Evolutionary conservation across 2,888 invertebrate species (phyloP).

Genomic region (Meteorus colon): DNA sequence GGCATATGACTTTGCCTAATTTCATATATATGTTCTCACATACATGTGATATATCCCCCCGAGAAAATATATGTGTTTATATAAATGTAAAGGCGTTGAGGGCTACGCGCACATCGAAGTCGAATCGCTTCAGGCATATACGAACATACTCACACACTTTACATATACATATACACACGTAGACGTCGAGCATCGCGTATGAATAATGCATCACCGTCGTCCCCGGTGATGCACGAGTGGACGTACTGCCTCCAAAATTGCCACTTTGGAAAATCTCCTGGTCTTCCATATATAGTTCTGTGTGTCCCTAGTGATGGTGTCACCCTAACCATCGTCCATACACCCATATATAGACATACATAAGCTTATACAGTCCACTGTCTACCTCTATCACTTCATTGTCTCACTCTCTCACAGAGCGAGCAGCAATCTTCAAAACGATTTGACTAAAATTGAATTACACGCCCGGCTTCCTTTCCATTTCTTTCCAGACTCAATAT

Average conservation of each 20-base stretch:
- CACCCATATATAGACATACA: constrained; percentile 13
- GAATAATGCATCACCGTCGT: constrained; percentile 41
- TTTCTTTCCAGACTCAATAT: not conserved
- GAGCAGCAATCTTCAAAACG: constrained; percentile 25
- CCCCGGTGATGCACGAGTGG: constrained; percentile 41
- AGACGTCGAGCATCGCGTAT: constrained; percentile 25
- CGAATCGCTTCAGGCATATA: not conserved
- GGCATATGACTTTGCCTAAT: not conserved
- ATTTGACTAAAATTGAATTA: constrained; percentile 36
- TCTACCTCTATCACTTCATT: constrained; percentile 25
- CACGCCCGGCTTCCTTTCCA: constrained; percentile 25
- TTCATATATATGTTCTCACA: not conserved
- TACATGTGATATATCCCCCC: not conserved
- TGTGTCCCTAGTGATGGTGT: constrained; percentile 7
- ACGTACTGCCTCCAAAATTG: constrained; percentile 42
- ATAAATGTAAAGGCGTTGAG: constrained; percentile 21
- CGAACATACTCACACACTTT: not conserved
- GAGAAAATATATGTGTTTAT: constrained; percentile 5
- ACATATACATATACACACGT: constrained; percentile 25
- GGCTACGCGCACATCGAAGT: not conserved
- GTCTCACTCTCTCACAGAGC: not conserved
- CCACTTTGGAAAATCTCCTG: constrained; percentile 43
- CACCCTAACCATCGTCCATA: constrained; percentile 3
- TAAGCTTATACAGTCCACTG: not conserved
- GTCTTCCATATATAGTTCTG: constrained; percentile 25